Evolutionary conservation across 2,888 invertebrate genomes (phyloP), one percentile per base, ranked within the genome.

Genomic region (Erebia epiphron): DNA sequence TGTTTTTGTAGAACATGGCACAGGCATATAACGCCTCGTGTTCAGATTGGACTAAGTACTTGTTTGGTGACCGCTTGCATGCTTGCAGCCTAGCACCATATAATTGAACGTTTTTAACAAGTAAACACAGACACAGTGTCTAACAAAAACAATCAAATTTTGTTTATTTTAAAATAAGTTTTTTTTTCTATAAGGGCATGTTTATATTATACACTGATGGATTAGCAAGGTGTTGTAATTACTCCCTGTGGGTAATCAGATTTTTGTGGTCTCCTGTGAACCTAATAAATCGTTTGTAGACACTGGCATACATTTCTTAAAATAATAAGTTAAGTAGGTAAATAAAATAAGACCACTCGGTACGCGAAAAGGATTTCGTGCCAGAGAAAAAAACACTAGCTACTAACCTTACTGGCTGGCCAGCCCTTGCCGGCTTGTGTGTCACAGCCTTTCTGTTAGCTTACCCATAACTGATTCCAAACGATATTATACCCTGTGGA

Each of bases 401-500:
- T 7, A 9, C n/a, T 16, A 13, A 14, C 13, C 49, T 49, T 13
- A 49, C 13, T 49, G 14, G 49, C 49, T 54, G 9, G 16, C 52
- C 16, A 52, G 52, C 18, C 10, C 18, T 10, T 18, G 16, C 18
- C 9, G 10, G 54, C 54, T 2, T 18, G 43, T 61, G 46, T 61
- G 16, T 46, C 13, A 46, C 18, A 8, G 18, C 18, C 61, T 21
- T 46, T 46, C 57, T 58, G 62, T 46, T 58, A 54, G 58, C 57
- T 62, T 63, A 18, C 26, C 52, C 50, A 72, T 67, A 69, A 69
- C 67, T 69, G 58, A 54, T 74, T 67, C 56, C 65, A 18, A 72
- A 56, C 82, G 75, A 85, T 79, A 79, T 76, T 80, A 69, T 71
- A 79, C 82, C 79, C 79, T 83, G 75, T 50, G 50, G 46, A 46